Conservation (phyloP, 1,140 invertebrate genomes). For the Drosophila lowei region DNA sequence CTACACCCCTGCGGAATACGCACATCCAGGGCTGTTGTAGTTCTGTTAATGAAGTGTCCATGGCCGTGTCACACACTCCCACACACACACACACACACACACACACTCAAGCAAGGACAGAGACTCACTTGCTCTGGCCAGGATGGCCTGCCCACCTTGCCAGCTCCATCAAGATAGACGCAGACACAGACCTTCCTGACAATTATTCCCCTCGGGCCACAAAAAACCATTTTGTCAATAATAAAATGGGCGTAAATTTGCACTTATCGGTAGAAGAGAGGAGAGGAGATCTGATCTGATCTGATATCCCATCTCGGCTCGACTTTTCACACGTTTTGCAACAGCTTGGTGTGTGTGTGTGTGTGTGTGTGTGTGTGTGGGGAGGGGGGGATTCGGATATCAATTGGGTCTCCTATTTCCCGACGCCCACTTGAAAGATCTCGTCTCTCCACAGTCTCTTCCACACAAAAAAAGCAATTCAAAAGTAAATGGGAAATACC, state of each 20-base stretch:
- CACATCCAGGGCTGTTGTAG: conserved; percentile 20
- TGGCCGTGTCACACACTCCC: conserved; percentile 44
- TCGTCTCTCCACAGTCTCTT: neutral
- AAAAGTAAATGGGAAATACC: conserved; percentile 37
- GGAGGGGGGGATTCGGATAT: conserved; percentile 16
- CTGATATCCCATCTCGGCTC: conserved; percentile 22
- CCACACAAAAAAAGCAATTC: conserved; percentile 24
- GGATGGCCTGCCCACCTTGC: conserved; percentile 24
- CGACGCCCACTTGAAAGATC: conserved; percentile 40
- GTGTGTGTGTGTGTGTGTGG: conserved; percentile 21
- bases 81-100: conserved; percentile 32
- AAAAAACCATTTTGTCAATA: conserved; percentile 49
- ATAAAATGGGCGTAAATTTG: conserved; percentile 51
- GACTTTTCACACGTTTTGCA: conserved; percentile 64
- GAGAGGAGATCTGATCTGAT: conserved; percentile 7
- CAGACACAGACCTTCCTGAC: conserved; percentile 3
- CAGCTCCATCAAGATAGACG: conserved; percentile 50
- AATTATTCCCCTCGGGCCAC: conserved; percentile 41
- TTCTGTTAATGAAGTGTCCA: conserved; percentile 60
- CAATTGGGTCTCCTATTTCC: conserved; percentile 35
- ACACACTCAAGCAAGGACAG: neutral
- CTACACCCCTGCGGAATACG: conserved; percentile 13
- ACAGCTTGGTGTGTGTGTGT: conserved; percentile 17
- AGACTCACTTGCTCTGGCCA: neutral
- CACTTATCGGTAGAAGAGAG: conserved; percentile 15